A percentile compares a stretch with the other conserved stretches of the same genome.
phyloP scores from a whole-genome alignment of 2,113 vertebrate genomes.

The Seriola quinqueradiata region DNA sequence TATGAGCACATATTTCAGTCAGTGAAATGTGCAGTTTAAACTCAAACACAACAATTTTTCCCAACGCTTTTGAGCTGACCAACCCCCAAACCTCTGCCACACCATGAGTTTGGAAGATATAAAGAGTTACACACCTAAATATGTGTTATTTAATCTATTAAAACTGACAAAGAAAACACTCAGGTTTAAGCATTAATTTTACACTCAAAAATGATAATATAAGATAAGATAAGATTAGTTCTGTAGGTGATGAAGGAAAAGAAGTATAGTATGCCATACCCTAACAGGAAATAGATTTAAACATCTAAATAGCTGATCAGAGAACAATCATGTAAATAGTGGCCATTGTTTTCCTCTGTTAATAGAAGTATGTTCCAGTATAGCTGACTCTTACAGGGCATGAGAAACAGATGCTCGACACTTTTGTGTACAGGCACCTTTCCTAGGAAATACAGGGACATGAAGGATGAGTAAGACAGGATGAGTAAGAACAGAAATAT shows the following conservation, averaged over 20 bases:
- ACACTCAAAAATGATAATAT: background rate
- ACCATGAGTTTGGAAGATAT: background rate
- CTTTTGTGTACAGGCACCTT: slow-evolving; percentile 46
- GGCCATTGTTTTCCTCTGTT: slow-evolving; percentile 70
- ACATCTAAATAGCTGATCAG: background rate
- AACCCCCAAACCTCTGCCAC: background rate
- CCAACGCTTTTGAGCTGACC: too few species aligned
- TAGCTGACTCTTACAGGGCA: slow-evolving; percentile 46
- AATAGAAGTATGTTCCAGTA: slow-evolving; percentile 68
- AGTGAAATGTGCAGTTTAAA: background rate
- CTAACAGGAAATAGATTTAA: background rate
- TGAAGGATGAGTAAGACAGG: slow-evolving; percentile 8
- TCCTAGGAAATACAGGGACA: slow-evolving; percentile 35
- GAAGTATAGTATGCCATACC: background rate
- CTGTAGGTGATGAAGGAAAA: background rate
- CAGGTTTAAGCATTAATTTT: background rate
- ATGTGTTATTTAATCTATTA: background rate
- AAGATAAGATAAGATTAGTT: background rate
- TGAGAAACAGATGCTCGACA: slow-evolving; percentile 64
- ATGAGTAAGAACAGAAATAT: slow-evolving; percentile 28
- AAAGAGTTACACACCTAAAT: too few species aligned
- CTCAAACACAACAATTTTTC: too few species aligned
- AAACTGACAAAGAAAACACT: background rate
- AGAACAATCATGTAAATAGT: slow-evolving; percentile 45
- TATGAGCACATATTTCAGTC: background rate